Evolutionary conservation across 92 coral and sea anemone genomes (phyloP).

Genomic region (Scolanthus callimorphus): DNA sequence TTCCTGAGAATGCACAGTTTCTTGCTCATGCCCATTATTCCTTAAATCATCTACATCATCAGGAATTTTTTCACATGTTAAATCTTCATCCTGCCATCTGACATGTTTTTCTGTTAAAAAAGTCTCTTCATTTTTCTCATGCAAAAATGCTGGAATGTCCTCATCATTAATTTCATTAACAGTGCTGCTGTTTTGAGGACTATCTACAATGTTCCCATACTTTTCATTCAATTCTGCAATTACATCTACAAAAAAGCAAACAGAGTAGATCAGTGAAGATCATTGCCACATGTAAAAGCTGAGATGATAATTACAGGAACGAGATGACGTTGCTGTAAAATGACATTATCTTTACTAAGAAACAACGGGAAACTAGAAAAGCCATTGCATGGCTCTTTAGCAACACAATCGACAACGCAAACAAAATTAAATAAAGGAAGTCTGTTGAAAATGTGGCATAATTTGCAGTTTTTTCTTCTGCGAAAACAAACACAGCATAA

Average conservation of each 20-base stretch:
- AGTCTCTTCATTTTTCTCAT: neutral
- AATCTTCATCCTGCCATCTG: constrained; percentile 21
- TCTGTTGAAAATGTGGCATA: too few species aligned
- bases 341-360: too few species aligned
- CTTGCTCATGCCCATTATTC: neutral
- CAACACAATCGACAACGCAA: too few species aligned
- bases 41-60: neutral
- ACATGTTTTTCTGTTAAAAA: constrained; percentile 40
- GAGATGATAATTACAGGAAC: too few species aligned
- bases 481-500: too few species aligned
- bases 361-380: too few species aligned
- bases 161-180: neutral
- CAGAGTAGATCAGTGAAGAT: too few species aligned
- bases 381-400: too few species aligned
- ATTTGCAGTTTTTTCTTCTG: too few species aligned
- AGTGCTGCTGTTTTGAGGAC: neutral
- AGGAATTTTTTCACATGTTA: neutral
- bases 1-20: neutral
- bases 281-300: too few species aligned
- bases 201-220: neutral
- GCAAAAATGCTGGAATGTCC: neutral
- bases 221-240: constrained; percentile 12
- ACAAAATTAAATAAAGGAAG: too few species aligned
- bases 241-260: constrained; percentile 11
- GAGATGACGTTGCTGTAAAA: too few species aligned